A percentile compares a stretch with the other conserved stretches of the same genome.
Evolutionary conservation across 2,113 vertebrate genomes (phyloP).

Genomic region (Melanocharis versteri): DNA sequence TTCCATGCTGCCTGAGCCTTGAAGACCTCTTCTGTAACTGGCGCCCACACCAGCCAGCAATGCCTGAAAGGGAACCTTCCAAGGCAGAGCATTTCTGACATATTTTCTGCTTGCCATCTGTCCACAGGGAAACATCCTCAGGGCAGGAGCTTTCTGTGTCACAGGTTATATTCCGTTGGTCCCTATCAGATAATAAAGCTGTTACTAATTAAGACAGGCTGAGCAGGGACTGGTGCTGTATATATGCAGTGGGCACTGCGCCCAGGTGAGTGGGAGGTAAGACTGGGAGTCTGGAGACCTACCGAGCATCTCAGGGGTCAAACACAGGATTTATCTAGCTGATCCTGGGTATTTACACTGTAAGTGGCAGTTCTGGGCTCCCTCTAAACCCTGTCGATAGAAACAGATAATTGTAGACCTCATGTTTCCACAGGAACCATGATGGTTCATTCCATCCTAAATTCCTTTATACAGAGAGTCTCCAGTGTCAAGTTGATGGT

Average conservation of each 20-base stretch:
- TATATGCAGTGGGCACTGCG: neutral
- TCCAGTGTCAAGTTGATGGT: neutral
- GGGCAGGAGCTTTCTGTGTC: neutral
- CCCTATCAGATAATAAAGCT: neutral
- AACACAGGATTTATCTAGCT: neutral
- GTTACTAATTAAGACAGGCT: conserved; percentile 15
- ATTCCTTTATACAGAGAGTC: neutral
- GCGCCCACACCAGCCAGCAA: neutral
- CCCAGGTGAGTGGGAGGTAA: neutral
- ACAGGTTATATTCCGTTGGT: neutral
- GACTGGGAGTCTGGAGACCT: neutral
- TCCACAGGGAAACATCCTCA: neutral
- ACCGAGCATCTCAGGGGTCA: neutral
- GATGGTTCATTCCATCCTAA: neutral
- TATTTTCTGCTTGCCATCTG: neutral
- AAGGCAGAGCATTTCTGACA: neutral
- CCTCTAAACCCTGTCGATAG: neutral
- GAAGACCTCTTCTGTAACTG: neutral
- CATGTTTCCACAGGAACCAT: neutral
- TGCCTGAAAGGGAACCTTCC: neutral
- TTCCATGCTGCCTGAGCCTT: neutral
- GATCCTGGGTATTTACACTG: neutral
- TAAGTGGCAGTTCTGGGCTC: neutral
- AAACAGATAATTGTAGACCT: neutral
- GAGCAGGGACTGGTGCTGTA: neutral